phyloP scores from a whole-genome alignment of 2,113 vertebrate species.

The Xiphophorus couchianus region DNA sequence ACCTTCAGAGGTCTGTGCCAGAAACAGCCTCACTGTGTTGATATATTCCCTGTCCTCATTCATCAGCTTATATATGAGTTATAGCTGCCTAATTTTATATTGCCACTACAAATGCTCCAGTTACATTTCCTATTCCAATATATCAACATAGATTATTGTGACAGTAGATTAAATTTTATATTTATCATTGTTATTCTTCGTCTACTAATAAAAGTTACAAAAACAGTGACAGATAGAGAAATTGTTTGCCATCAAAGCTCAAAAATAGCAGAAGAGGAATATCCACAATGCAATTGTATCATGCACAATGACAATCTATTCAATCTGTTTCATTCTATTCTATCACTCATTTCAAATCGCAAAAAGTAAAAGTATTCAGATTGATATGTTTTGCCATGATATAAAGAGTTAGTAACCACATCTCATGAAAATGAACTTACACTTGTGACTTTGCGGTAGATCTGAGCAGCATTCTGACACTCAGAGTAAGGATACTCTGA shows the following conservation, averaged over 20 bases:
- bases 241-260: background rate
- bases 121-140: background rate
- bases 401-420: background rate
- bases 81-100: background rate
- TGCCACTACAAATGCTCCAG: background rate
- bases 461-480: conserved; percentile 98
- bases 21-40: too few relatives aligned
- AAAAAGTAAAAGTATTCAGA: background rate
- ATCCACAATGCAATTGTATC: too few relatives aligned
- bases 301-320: background rate
- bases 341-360: background rate
- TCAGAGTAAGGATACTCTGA: conserved; percentile 98
- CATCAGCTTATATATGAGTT: too few relatives aligned
- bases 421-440: conserved; percentile 81
- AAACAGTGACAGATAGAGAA: background rate
- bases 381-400: background rate
- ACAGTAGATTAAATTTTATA: background rate
- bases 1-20: too few relatives aligned
- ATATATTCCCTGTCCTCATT: too few relatives aligned
- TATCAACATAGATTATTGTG: background rate
- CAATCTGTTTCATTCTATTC: background rate
- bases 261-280: background rate
- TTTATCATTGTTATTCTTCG: background rate
- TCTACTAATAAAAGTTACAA: background rate
- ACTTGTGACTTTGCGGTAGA: conserved; percentile 98